phyloP scores from a whole-genome alignment of 2,888 invertebrate species.

The Hemithea aestivaria region DNA sequence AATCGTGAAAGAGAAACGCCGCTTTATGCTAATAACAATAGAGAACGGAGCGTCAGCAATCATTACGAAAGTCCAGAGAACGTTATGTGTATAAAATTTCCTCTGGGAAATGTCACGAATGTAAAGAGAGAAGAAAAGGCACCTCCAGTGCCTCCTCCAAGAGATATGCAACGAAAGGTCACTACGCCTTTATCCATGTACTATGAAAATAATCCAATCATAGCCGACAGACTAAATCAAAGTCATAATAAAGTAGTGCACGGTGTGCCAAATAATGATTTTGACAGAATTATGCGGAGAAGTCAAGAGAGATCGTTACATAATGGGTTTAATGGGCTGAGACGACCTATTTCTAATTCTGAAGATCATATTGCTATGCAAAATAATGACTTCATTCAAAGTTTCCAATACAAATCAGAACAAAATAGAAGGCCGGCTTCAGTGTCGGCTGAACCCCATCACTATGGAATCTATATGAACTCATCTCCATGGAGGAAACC shows the following conservation, averaged over 20 bases:
- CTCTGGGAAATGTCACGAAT: constrained; percentile 67
- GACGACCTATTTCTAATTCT: constrained; percentile 71
- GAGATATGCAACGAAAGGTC: constrained; percentile 83
- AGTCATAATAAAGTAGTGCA: constrained; percentile 48
- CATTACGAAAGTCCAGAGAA: constrained; percentile 62
- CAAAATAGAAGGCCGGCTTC: constrained; percentile 72
- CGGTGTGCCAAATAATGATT: constrained; percentile 71
- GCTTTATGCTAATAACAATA: constrained; percentile 58
- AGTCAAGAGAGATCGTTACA: constrained; percentile 69
- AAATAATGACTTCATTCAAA: constrained; percentile 63
- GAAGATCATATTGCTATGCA: constrained; percentile 76
- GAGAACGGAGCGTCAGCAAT: constrained; percentile 57
- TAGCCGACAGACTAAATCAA: constrained; percentile 50
- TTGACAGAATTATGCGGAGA: constrained; percentile 70
- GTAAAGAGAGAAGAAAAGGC: constrained; percentile 67
- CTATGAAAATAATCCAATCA: constrained; percentile 62
- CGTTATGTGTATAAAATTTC: constrained; percentile 74
- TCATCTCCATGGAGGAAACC: constrained; percentile 65
- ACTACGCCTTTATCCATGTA: constrained; percentile 73
- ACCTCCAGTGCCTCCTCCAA: constrained; percentile 89
- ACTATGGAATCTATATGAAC: constrained; percentile 65
- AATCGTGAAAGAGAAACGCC: constrained; percentile 52
- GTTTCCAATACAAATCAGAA: constrained; percentile 51
- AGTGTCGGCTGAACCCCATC: constrained; percentile 72
- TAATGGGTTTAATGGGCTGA: constrained; percentile 61